Base-by-base conservation (phyloP, 2,888 invertebrate genomes). In the Acrocera orbiculus region DNA sequence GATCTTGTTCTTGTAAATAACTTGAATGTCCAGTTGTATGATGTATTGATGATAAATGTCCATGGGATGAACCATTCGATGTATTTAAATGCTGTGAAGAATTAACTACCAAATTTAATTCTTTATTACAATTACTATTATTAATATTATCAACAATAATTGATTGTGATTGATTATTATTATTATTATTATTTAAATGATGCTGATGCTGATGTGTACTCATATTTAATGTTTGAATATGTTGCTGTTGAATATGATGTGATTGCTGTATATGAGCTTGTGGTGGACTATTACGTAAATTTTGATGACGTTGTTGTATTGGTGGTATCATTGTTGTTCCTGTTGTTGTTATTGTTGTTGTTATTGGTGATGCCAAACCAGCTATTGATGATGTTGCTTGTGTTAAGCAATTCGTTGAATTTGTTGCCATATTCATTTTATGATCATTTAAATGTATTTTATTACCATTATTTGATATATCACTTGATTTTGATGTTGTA, bases 401-500 rank as follows among this genome's bases (percentile, higher is more conserved):
- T 26, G 58, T 69, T 50, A 66, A 66, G 11, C 56, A 53, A 30
- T 54, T 53, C 5, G 54, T 39, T 2, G 54, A 55, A 30, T 57
- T 2, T 49, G n/a, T n/a, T n/a, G n/a, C n/a, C n/a, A n/a, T n/a
- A n/a, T n/a, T n/a, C n/a, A n/a, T n/a, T 52, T 5, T 56, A 53
- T 6, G 55, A 53, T 42, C 50, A 52, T 4, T 52, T 44, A 6
- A n/a, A n/a, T n/a, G n/a, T n/a, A 62, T 65, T 50, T 54, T 62
- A 46, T 36, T 40, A 32, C 42, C 47, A 7, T 28, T 30, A 25
- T 32, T 41, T 2, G 41, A 39, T 23, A 36, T 66, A 56, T 76
- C 76, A 52, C 71, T 73, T 14, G 63, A 63, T 41, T 66, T 62
- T 47, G 66, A 64, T 37, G 63, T 63, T 13, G 64, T 64, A 27